Percentiles rank a stretch among this genome's conserved stretches.
phyloP scores from a whole-genome alignment of 2,888 invertebrate species.

The Xanthostigma xanthostigma region DNA sequence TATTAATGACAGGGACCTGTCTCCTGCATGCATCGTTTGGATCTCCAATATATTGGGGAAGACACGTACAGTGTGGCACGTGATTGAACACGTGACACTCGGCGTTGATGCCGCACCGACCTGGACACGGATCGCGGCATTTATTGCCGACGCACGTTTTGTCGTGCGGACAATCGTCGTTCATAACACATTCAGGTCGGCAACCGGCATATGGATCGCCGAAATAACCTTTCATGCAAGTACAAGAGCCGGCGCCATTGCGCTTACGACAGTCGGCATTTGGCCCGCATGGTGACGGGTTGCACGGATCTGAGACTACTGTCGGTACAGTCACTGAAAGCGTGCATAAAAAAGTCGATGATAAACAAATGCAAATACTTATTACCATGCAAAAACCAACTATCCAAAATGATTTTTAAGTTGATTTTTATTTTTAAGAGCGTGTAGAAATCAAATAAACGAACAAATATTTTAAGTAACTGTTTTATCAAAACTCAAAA shows the following conservation, averaged over 20 bases:
- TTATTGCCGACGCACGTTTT: constrained; percentile 64
- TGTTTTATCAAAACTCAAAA: no score
- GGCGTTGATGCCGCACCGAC: constrained; percentile 62
- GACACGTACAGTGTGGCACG: constrained; percentile 61
- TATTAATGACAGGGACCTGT: constrained; percentile 11
- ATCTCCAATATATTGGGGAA: constrained; percentile 55
- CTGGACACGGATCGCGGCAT: constrained; percentile 64
- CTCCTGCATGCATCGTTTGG: constrained; percentile 45
- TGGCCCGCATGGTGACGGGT: constrained; percentile 64
- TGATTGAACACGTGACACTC: constrained; percentile 62
- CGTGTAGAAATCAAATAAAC: no score
- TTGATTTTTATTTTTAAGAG: no score
- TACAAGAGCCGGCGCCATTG: constrained; percentile 61
- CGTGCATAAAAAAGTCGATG: no score
- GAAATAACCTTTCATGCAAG: constrained; percentile 55
- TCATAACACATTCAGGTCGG: constrained; percentile 67
- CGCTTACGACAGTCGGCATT: constrained; percentile 64
- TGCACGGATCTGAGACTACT: constrained; percentile 43
- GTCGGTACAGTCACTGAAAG: no score
- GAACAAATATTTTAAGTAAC: no score
- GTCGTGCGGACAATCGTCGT: constrained; percentile 54
- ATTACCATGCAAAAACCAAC: no score
- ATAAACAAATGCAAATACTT: no score
- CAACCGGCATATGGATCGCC: constrained; percentile 69
- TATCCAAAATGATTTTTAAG: no score